A percentile compares a stretch with the other conserved stretches of the same genome.
phyloP scores from a whole-genome alignment of 2,888 invertebrate genomes.

The Plagiodera versicolora region DNA sequence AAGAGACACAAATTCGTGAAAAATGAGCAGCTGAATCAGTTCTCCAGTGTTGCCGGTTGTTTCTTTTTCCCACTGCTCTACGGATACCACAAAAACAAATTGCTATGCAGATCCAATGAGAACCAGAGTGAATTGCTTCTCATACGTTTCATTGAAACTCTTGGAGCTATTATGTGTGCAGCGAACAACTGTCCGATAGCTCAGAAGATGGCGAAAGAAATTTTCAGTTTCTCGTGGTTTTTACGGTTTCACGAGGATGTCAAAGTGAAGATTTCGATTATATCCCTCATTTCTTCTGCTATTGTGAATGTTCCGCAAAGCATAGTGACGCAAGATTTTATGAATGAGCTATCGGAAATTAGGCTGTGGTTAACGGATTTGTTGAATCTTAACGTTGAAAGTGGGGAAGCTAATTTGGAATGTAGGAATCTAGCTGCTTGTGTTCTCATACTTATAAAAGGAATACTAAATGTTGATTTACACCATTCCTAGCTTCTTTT shows the following conservation, averaged over 20 bases:
- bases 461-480: slow-evolving; percentile 48
- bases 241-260: slow-evolving; percentile 69
- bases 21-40: slow-evolving; percentile 62
- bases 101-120: slow-evolving; percentile 58
- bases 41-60: slow-evolving; percentile 71
- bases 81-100: slow-evolving; percentile 65
- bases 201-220: slow-evolving; percentile 68
- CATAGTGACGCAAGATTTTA: slow-evolving; percentile 63
- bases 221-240: slow-evolving; percentile 68
- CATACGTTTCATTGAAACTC: slow-evolving; percentile 68
- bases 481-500: neutral
- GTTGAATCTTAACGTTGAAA: slow-evolving; percentile 59
- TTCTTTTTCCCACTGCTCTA: slow-evolving; percentile 84
- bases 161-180: slow-evolving; percentile 67
- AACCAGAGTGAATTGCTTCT: slow-evolving; percentile 70
- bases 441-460: slow-evolving; percentile 62
- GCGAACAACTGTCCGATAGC: slow-evolving; percentile 69
- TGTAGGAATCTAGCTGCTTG: slow-evolving; percentile 65
- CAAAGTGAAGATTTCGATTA: slow-evolving; percentile 65
- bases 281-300: slow-evolving; percentile 69
- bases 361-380: slow-evolving; percentile 68
- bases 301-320: slow-evolving; percentile 64
- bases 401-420: slow-evolving; percentile 67
- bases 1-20: slow-evolving; percentile 42
- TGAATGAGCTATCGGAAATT: slow-evolving; percentile 65